Percentiles rank a stretch among this genome's conserved stretches.
Evolutionary conservation across 1,140 invertebrate genomes (phyloP).

Genomic region (Drosophila asahinai): DNA sequence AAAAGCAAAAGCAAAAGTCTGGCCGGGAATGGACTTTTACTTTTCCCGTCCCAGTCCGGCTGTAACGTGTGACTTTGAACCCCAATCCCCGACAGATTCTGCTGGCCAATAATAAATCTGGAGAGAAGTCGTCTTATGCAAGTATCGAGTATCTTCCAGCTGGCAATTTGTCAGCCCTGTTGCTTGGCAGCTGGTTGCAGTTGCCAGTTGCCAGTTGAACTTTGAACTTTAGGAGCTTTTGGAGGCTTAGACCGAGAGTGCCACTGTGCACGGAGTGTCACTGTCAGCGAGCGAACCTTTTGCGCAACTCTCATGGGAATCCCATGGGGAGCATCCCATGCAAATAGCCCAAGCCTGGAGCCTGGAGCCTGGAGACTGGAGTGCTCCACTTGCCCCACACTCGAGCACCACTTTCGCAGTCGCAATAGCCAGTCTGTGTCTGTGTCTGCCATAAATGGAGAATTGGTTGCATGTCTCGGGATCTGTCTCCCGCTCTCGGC

Average conservation of each 20-base stretch:
- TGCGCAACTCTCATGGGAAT: constrained; percentile 57
- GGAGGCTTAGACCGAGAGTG: constrained; percentile 5
- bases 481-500: constrained; percentile 25
- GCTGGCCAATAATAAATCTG: constrained; percentile 69
- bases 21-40: constrained; percentile 57
- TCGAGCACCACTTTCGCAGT: constrained; percentile 31
- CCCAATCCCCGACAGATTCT: constrained; percentile 11
- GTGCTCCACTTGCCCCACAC: constrained; percentile 68
- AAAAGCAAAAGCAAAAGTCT: constrained; percentile 40
- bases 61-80: constrained; percentile 38
- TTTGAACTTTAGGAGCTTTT: constrained; percentile 55
- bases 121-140: constrained; percentile 58
- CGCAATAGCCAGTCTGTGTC: constrained; percentile 50
- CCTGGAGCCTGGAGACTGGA: constrained; percentile 1
- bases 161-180: constrained; percentile 71
- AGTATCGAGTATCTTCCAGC: constrained; percentile 59
- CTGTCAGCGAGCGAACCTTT: constrained; percentile 64
- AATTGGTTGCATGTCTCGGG: constrained; percentile 56
- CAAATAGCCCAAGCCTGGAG: constrained; percentile 5
- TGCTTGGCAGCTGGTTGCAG: constrained; percentile 41
- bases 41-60: constrained; percentile 47
- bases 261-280: constrained; percentile 41
- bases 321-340: constrained; percentile 20
- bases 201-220: constrained; percentile 41
- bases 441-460: constrained; percentile 76